phyloP scores from a whole-genome alignment of 2,797 vertebrate genomes.

The Sylvilagus floridanus region DNA sequence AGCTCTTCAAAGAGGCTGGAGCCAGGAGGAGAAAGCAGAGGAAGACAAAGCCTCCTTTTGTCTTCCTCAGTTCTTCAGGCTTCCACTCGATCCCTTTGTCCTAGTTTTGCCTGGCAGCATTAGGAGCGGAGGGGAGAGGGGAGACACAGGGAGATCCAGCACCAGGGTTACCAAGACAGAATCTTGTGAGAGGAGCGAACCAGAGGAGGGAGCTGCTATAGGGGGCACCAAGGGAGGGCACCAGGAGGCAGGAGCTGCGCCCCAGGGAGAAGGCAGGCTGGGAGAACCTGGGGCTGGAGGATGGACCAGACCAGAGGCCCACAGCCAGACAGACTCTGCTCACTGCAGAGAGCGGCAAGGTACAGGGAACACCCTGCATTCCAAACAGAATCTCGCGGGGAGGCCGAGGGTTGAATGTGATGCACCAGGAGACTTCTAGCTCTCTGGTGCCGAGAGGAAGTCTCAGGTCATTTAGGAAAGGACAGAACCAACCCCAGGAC shows the following conservation, averaged over 20 bases:
- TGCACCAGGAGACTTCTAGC: background rate
- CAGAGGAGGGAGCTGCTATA: background rate
- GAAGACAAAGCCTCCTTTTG: slow-evolving; percentile 63
- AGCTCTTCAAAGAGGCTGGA: slow-evolving; percentile 38
- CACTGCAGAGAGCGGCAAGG: fast-evolving
- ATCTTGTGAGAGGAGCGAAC: background rate
- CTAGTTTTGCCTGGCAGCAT: slow-evolving; percentile 15
- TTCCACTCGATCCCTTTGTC: background rate
- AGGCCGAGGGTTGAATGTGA: background rate
- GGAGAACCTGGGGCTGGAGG: background rate
- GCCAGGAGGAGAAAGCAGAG: background rate
- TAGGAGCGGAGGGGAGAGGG: background rate
- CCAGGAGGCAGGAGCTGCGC: background rate
- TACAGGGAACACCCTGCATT: background rate
- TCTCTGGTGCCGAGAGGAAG: background rate
- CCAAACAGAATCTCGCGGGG: background rate
- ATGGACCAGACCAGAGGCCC: background rate
- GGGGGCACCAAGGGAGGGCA: background rate
- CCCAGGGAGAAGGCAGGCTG: background rate
- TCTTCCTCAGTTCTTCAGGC: background rate
- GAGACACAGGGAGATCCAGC: background rate
- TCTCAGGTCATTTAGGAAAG: background rate
- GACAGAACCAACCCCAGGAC: background rate
- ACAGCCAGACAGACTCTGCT: background rate
- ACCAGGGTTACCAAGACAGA: background rate